Conservation (phyloP, 1,140 invertebrate genomes). For the Nasonia giraulti region DNA sequence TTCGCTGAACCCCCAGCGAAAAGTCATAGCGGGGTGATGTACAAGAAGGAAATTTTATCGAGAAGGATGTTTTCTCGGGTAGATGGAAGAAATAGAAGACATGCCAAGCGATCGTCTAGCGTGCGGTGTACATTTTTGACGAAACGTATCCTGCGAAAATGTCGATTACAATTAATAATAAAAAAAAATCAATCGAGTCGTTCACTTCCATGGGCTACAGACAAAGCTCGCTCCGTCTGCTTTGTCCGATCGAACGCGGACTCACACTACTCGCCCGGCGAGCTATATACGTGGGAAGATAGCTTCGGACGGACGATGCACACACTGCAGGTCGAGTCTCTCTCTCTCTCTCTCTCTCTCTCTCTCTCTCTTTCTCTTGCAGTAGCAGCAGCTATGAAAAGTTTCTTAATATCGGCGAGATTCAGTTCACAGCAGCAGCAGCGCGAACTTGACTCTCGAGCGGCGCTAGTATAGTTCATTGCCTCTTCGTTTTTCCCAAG, state of each 20-base stretch:
- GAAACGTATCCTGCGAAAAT: too few relatives aligned
- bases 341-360: background rate
- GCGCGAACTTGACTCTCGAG: constrained; percentile 44
- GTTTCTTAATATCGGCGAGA: constrained; percentile 69
- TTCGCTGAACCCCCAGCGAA: background rate
- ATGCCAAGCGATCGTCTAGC: too few relatives aligned
- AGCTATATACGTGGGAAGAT: background rate
- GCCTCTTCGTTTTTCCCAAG: background rate
- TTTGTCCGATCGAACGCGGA: background rate
- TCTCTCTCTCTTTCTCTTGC: background rate
- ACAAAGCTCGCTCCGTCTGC: background rate
- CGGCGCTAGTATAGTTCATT: constrained; percentile 38
- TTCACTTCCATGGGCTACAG: too few relatives aligned
- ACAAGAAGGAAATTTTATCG: background rate
- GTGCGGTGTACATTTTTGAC: too few relatives aligned
- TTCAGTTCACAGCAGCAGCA: constrained; percentile 19
- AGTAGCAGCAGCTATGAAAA: constrained; percentile 59
- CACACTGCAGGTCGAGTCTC: constrained; percentile 38
- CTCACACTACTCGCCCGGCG: constrained; percentile 6
- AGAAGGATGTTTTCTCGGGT: background rate
- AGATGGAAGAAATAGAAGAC: too few relatives aligned
- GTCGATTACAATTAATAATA: background rate
- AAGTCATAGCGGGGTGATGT: background rate
- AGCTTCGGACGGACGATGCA: background rate
- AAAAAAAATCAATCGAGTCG: too few relatives aligned